Conservation (phyloP, 1,140 invertebrate genomes). For the Caenorhabditis inopinata region DNA sequence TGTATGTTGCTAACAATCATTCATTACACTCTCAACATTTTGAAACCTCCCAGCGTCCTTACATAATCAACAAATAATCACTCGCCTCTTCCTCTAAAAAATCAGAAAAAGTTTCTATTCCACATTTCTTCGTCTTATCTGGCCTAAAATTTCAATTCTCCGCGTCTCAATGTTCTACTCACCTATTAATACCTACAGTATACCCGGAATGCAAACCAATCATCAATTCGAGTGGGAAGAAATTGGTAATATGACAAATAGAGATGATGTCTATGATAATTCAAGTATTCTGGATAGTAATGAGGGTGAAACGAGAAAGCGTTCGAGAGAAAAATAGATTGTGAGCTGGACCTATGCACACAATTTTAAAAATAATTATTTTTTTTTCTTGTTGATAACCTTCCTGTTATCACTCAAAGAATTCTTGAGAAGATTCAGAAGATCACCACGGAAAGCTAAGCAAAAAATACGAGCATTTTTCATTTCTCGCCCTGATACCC, state of each 20-base stretch:
- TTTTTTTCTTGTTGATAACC: neutral
- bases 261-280: no score
- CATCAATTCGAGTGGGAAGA: neutral
- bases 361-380: no score
- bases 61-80: neutral
- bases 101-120: neutral
- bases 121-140: constrained; percentile 2
- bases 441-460: neutral
- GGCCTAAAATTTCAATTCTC: neutral
- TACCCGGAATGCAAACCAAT: neutral
- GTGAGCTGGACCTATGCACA: neutral
- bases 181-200: neutral
- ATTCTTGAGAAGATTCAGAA: neutral
- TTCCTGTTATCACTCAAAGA: neutral
- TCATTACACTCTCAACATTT: neutral
- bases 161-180: neutral
- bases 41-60: neutral
- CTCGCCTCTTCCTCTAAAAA: neutral
- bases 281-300: no score
- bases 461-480: constrained; percentile 18
- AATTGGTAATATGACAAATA: neutral
- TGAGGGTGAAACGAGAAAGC: no score
- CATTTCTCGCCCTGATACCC: neutral
- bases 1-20: neutral
- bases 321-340: neutral